Base-by-base conservation (phyloP, 2,888 invertebrate genomes). In the Phortica okadai region DNA sequence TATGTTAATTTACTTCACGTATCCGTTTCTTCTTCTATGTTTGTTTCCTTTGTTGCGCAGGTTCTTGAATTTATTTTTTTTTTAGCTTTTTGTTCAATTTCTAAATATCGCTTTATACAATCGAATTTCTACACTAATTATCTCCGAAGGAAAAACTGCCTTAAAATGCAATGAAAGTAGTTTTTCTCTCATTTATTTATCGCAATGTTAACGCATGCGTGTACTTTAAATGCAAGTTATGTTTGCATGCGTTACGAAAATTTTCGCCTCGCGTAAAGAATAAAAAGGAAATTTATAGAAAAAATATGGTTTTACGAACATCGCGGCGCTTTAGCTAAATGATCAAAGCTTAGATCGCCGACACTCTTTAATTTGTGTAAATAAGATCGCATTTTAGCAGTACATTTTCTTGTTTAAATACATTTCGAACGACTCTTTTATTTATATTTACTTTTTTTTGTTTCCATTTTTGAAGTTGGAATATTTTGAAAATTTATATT, bases 341-440 rank as follows among this genome's bases (percentile, higher is more conserved):
- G 33, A 33, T 33, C 1, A 5, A 33, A 33, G 33, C 33, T 5
- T 33, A 5, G 33, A 33, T 4, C 2, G 33, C 33, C 33, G 33
- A 33, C 33, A 33, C 33, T 0, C 33, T 33, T 33, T 33, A 33
- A 33, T 33, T 33, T 5, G 33, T n/a, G 1, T 58, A 58, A 58
- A 58, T 6, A 54, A 33, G 2, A 6, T 54, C 54, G 11, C 66
- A 33, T 66, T 41, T 41, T 54, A 14, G 59, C 59, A 16, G 59
- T 41, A 4, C 1, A 42, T 66, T 8, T 66, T 66, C 44, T 66
- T 66, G 66, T 66, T 66, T 66, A 66, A 66, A 66, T 66, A 42
- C 66, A 42, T 33, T 66, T 42, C 33, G 41, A 66, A 66, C 66
- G 1, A 66, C 6, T 66, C 11, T 66, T 14, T 14, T 41, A 42